Evolutionary conservation across 2,797 vertebrate genomes (phyloP).

Genomic region (Gadopsis marmoratus): DNA sequence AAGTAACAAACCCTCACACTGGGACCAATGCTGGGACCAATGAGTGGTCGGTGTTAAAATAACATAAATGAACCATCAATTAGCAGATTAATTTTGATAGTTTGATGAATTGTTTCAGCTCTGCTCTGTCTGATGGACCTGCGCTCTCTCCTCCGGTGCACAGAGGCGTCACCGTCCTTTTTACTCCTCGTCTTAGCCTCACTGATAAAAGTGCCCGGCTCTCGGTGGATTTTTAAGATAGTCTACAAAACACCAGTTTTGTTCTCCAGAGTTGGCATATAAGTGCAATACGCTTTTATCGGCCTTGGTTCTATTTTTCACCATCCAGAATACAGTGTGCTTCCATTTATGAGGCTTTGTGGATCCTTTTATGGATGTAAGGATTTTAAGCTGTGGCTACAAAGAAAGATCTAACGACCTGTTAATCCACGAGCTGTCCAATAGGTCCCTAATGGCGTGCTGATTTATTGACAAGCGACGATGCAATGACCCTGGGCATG

Average conservation of each 20-base stretch:
- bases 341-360: not conserved
- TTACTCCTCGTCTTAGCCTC: not conserved
- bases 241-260: conserved; percentile 1
- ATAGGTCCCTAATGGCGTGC: conserved; percentile 2
- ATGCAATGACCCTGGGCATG: not conserved
- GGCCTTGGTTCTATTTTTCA: not conserved
- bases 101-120: not conserved
- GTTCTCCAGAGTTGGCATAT: conserved; percentile 15
- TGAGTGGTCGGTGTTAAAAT: not conserved
- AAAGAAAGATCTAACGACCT: not conserved
- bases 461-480: conserved; percentile 30
- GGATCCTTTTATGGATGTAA: too few relatives aligned
- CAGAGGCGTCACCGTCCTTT: conserved; percentile 1
- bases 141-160: conserved; percentile 2
- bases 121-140: not conserved
- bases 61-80: not conserved
- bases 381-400: not conserved
- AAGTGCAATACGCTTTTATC: not conserved
- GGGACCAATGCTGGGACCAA: not conserved
- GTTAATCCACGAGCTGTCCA: conserved; percentile 4
- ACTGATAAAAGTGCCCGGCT: conserved; percentile 6
- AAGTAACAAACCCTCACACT: not conserved
- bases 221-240: conserved; percentile 5
- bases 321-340: not conserved
- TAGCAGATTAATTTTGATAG: not conserved